Conservation (phyloP, 2,797 vertebrate species). For the Phrynocephalus forsythii region DNA sequence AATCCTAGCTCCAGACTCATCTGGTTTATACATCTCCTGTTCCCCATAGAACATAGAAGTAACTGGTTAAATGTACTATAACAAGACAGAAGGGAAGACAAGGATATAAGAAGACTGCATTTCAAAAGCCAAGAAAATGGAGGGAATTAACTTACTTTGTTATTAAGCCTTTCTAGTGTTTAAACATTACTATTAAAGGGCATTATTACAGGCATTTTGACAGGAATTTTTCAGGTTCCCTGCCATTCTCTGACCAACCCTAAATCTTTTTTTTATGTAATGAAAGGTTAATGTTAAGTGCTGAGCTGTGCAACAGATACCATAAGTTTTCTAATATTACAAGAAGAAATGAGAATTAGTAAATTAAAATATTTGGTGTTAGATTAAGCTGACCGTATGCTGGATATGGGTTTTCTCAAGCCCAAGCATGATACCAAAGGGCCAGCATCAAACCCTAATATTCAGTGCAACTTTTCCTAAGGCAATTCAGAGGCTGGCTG, state of each 20-base stretch:
- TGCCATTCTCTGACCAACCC: neutral
- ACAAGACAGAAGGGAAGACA: too few relatives aligned
- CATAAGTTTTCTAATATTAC: neutral
- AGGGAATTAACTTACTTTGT: too few relatives aligned
- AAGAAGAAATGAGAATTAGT: neutral
- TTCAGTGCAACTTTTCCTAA: constrained; percentile 96
- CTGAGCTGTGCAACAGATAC: neutral
- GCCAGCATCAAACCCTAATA: constrained; percentile 92
- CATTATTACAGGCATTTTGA: too few relatives aligned
- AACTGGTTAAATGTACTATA: too few relatives aligned
- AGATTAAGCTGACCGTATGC: constrained; percentile 96
- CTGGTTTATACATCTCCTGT: neutral
- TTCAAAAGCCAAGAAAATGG: too few relatives aligned
- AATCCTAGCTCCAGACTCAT: neutral
- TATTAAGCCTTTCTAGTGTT: too few relatives aligned
- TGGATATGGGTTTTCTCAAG: constrained; percentile 95
- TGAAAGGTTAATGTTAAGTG: too few relatives aligned
- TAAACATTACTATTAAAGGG: too few relatives aligned
- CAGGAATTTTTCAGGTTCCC: neutral
- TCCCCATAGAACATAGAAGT: neutral
- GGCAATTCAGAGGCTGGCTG: constrained; percentile 84
- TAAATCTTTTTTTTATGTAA: too few relatives aligned
- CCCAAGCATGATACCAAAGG: constrained; percentile 88
- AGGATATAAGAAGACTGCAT: too few relatives aligned
- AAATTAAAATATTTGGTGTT: constrained; percentile 89